A percentile compares a stretch with the other conserved stretches of the same genome.
phyloP scores from a whole-genome alignment of 2,888 invertebrate genomes.

The Drosophila tripunctata region DNA sequence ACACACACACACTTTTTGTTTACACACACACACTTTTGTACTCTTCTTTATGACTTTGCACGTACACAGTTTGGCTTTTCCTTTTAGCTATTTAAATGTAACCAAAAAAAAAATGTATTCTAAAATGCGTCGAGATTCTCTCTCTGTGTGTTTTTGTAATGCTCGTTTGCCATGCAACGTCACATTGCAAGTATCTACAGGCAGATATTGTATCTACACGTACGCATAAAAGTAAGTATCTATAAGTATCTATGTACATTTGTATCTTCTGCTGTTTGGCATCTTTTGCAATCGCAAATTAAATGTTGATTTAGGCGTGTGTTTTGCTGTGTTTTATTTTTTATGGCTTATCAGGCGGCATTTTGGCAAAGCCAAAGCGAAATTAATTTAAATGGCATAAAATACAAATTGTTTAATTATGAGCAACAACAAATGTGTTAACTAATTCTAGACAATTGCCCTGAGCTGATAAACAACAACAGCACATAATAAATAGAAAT shows the following conservation, averaged over 20 bases:
- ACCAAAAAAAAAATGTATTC: slow-evolving; percentile 1
- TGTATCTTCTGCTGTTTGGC: slow-evolving; percentile 8
- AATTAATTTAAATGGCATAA: slow-evolving; percentile 70
- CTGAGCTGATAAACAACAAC: slow-evolving; percentile 55
- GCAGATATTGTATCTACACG: slow-evolving; percentile 11
- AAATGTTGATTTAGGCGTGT: slow-evolving; percentile 80
- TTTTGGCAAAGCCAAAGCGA: slow-evolving; percentile 64
- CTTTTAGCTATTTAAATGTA: slow-evolving; percentile 32
- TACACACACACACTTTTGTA: too few relatives aligned
- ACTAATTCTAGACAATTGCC: slow-evolving; percentile 74
- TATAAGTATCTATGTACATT: slow-evolving; percentile 8
- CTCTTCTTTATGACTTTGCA: slow-evolving; percentile 61
- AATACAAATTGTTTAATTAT: slow-evolving; percentile 78
- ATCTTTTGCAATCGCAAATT: slow-evolving; percentile 71
- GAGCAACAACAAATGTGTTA: slow-evolving; percentile 67
- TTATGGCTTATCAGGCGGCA: slow-evolving; percentile 63
- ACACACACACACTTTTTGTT: too few relatives aligned
- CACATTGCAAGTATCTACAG: slow-evolving; percentile 48
- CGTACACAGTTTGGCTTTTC: slow-evolving; percentile 51
- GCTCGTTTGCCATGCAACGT: slow-evolving; percentile 33
- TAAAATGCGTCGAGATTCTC: slow-evolving; percentile 6
- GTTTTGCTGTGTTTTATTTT: too few relatives aligned
- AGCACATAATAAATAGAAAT: slow-evolving; percentile 21
- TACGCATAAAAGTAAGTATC: not conserved
- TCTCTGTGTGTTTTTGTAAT: slow-evolving; percentile 29